Percentiles rank a stretch among this genome's conserved stretches.
These are phyloP conservation scores for Glyphotaelius pellucidus DNA, from an alignment of 2,888 invertebrate species.

Conservation along the genomic window DNA sequence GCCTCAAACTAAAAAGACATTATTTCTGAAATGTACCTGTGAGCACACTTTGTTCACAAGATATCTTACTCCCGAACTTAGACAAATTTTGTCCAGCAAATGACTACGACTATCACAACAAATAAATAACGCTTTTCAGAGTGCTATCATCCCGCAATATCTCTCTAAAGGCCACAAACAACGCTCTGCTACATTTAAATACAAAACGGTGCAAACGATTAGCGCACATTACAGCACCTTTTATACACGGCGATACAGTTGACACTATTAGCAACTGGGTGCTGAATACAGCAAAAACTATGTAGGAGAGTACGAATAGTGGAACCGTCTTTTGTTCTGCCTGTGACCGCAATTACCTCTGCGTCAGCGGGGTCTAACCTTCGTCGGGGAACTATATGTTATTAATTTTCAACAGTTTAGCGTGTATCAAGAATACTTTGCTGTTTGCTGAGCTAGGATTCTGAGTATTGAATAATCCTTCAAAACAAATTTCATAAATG, in stretches of 20 bases:
- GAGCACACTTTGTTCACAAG: not conserved
- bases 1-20: not conserved
- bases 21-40: not conserved
- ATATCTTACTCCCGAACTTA: not conserved
- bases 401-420: not conserved
- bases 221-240: conserved; percentile 10
- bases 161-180: not conserved
- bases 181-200: conserved; percentile 6
- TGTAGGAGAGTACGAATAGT: not conserved
- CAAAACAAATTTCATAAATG: not conserved
- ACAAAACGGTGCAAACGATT: conserved; percentile 6
- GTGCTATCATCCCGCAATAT: not conserved
- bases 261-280: not conserved
- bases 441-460: not conserved
- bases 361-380: conserved; percentile 3
- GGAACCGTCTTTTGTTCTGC: conserved; percentile 50
- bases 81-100: not conserved
- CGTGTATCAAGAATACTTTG: not conserved
- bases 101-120: not conserved
- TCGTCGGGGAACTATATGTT: not conserved
- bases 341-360: conserved; percentile 55
- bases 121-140: not conserved
- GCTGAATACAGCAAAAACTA: not conserved
- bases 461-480: not conserved
- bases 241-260: not conserved